Conservation (phyloP, 2,797 vertebrate species). For the Sebastiscus albofasciatus region DNA sequence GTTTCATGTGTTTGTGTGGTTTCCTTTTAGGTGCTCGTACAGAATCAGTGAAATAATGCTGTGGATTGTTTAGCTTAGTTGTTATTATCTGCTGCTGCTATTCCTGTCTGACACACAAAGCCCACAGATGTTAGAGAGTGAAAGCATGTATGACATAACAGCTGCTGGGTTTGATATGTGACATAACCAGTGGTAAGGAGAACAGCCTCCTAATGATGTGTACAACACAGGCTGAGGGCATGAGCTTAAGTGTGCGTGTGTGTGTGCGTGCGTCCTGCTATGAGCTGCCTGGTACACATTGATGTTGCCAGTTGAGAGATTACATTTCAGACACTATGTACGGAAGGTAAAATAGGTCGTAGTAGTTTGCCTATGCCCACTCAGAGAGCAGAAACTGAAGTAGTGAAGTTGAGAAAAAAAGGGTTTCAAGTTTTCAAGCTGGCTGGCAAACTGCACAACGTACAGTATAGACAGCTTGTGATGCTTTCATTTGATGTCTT, state of each 20-base stretch:
- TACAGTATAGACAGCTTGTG: neutral
- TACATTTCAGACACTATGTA: neutral
- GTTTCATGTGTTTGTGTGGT: neutral
- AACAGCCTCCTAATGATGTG: neutral
- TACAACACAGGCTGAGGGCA: neutral
- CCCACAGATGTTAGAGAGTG: neutral
- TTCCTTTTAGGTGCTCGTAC: neutral
- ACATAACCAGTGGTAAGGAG: neutral
- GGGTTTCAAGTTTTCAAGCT: neutral
- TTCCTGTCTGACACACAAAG: conserved; percentile 3
- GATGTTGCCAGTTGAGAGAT: neutral
- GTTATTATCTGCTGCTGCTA: conserved; percentile 8
- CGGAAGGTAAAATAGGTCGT: neutral
- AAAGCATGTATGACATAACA: conserved; percentile 62
- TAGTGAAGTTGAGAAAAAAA: neutral
- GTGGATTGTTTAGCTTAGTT: neutral
- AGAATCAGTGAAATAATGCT: neutral
- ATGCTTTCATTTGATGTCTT: neutral
- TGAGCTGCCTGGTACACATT: neutral
- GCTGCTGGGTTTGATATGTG: neutral
- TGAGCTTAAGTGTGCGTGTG: neutral
- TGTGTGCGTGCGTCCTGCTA: neutral
- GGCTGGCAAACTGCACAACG: neutral
- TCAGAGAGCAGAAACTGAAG: neutral
- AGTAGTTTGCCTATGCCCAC: neutral